phyloP scores from a whole-genome alignment of 2,797 vertebrate species.

The Borostomias antarcticus region DNA sequence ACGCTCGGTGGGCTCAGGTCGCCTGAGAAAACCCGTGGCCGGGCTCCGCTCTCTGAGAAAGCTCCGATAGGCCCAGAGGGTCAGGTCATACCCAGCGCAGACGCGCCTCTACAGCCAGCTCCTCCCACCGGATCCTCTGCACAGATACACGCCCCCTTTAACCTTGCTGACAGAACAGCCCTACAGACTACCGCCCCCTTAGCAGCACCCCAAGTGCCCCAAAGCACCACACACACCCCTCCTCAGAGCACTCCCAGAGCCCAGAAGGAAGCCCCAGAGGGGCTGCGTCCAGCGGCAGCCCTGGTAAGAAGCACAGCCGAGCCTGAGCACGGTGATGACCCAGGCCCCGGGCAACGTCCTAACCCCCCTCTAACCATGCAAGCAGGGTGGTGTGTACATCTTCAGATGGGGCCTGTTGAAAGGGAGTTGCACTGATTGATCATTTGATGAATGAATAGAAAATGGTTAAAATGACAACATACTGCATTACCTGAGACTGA shows the following conservation, averaged over 20 bases:
- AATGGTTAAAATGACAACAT: no score
- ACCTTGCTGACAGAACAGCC: neutral
- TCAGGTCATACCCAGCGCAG: conserved; percentile 11
- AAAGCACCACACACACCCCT: conserved; percentile 4
- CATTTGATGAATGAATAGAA: no score
- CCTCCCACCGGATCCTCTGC: neutral
- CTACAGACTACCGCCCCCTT: neutral
- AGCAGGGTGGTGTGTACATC: neutral
- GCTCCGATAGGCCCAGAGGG: neutral
- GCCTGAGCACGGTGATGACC: conserved; percentile 14
- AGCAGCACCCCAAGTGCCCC: neutral
- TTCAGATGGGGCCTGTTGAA: neutral
- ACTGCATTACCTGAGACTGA: neutral
- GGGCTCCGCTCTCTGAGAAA: neutral
- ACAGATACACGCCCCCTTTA: neutral
- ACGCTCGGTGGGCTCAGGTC: neutral
- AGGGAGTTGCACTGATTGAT: conserved; percentile 11
- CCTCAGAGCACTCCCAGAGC: conserved; percentile 7
- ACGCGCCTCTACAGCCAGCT: neutral
- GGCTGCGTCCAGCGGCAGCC: conserved; percentile 17
- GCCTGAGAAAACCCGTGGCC: neutral
- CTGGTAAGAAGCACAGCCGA: conserved; percentile 28
- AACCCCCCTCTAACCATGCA: conserved; percentile 32
- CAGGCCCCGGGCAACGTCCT: conserved; percentile 13
- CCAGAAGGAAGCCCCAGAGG: conserved; percentile 18